A percentile compares a stretch with the other conserved stretches of the same genome.
Evolutionary conservation across 2,113 vertebrate genomes (phyloP).

Genomic region (Melierax canorus): DNA sequence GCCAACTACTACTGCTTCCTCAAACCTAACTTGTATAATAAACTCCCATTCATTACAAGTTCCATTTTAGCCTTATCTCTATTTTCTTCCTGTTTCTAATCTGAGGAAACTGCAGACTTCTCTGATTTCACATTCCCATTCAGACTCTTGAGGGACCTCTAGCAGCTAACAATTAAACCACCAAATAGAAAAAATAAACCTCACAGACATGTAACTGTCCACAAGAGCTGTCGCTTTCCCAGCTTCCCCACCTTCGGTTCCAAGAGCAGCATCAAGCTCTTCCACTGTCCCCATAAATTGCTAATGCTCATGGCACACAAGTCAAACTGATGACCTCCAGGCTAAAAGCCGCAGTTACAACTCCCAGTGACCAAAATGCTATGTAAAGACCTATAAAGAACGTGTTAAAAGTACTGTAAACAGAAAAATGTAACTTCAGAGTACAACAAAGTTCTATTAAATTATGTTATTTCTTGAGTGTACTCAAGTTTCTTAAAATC

Average conservation of each 20-base stretch:
- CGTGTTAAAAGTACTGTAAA: not conserved
- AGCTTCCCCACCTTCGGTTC: not conserved
- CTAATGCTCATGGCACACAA: not conserved
- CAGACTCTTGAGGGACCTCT: not conserved
- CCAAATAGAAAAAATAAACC: not conserved
- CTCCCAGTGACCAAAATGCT: not conserved
- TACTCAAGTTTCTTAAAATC: not conserved
- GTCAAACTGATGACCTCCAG: not conserved
- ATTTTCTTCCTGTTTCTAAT: not conserved
- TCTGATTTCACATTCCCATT: not conserved
- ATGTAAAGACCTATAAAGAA: not conserved
- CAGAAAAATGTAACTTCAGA: not conserved
- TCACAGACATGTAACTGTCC: not conserved
- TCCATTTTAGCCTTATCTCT: not conserved
- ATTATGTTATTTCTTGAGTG: not conserved
- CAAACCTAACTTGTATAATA: not conserved
- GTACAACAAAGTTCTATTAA: not conserved
- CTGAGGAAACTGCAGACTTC: not conserved
- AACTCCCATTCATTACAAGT: not conserved
- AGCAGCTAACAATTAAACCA: not conserved
- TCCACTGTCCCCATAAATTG: not conserved
- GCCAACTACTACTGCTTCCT: not conserved
- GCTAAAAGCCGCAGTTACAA: not conserved
- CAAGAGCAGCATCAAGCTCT: not conserved
- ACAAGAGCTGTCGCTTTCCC: not conserved